Evolutionary conservation across 2,888 invertebrate species (phyloP), one percentile per base, ranked within the genome.

Genomic region (Thysanoteuthis rhombus): DNA sequence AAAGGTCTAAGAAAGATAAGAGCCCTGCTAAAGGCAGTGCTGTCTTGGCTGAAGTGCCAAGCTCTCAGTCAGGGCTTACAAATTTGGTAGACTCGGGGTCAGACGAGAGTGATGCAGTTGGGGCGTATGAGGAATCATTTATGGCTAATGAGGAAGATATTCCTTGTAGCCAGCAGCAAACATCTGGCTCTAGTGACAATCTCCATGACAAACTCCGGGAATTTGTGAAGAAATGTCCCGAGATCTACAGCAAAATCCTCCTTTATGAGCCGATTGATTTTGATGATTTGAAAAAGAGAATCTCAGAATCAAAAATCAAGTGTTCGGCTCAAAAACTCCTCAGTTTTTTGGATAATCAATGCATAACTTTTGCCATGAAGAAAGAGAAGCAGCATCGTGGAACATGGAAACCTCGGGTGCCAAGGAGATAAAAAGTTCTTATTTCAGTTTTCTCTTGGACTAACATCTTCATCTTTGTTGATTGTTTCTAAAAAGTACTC

Each of bases 181-280:
- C n/a, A 10, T 45, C 28, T 38, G 38, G 22, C 38, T 52, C 36
- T 1, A 36, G 16, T n/a, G 42, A 40, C 32, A 92, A 45, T 28
- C 92, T 92, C 22, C 19, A 93, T 32, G 94, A 95, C 36, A 95
- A 94, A 93, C 95, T 97, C 91, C 95, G 94, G 90, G 94, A 95
- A 2, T 97, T 97, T 94, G 96, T 98, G 25, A 95, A 95, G 47
- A 94, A 94, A 36, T 96, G 97, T 94, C 96, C 96, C 93, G 97
- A 97, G 38, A 95, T 97, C 12, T 96, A 97, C 94, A 96, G 96
- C n/a, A 97, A 97, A 95, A 96, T 97, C 93, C 95, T 98, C 28
- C 96, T 96, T 75, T 98, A 97, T 95, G 97, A 97, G 96, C 96
- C 98, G 4, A 95, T 98, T 94, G 97, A 97, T 95, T 95, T 98